Evolutionary conservation across 2,113 vertebrate genomes (phyloP).

Genomic region (Neotoma lepida): DNA sequence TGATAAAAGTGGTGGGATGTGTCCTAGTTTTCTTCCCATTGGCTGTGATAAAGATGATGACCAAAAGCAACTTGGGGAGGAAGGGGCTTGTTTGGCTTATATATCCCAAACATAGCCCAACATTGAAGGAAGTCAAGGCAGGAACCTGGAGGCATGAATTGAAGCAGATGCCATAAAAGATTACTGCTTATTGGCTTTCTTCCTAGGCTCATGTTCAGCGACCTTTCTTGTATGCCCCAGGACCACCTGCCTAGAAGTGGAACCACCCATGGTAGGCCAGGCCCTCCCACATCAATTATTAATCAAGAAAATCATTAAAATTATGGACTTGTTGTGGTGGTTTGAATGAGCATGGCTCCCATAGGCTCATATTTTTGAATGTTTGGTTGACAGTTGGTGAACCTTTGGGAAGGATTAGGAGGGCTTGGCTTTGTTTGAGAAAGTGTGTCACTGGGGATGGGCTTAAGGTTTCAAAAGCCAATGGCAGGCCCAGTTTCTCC

Average conservation of each 20-base stretch:
- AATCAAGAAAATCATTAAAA: not conserved
- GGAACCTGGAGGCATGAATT: not conserved
- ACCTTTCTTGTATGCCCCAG: not conserved
- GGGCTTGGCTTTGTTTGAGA: not conserved
- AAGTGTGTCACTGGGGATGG: not conserved
- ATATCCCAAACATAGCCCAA: not conserved
- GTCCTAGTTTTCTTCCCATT: not conserved
- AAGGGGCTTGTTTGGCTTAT: not conserved
- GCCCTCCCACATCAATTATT: not conserved
- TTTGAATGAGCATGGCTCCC: not conserved
- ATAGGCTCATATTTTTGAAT: not conserved
- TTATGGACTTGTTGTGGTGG: not conserved
- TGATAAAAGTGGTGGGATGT: not conserved
- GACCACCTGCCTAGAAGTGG: not conserved
- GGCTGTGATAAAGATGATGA: not conserved
- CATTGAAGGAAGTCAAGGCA: not conserved
- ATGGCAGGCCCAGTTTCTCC: not conserved
- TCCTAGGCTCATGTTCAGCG: not conserved
- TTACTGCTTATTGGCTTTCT: not conserved
- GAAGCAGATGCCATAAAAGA: not conserved
- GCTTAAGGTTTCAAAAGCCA: not conserved
- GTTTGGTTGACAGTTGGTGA: not conserved
- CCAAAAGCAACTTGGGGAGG: not conserved
- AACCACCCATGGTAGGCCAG: not conserved
- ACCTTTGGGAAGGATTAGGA: not conserved